These are phyloP conservation scores for Phrynocephalus vlangalii DNA, from an alignment of 2,797 vertebrate species.

Conservation along the genomic window DNA sequence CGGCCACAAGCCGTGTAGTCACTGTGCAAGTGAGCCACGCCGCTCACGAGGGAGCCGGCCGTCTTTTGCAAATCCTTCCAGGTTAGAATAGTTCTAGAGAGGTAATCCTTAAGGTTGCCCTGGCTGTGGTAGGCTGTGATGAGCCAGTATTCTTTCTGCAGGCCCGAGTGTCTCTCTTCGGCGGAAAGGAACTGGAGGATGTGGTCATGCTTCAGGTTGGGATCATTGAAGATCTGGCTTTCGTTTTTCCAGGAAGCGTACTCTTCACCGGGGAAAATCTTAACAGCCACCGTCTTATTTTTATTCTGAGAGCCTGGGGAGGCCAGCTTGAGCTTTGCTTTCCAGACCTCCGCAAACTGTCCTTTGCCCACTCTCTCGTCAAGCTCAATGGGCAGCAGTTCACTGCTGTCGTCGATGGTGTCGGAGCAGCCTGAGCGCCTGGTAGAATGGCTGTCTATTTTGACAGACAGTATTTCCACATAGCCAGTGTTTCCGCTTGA, in stretches of 20 bases:
- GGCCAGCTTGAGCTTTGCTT: slow-evolving; percentile 81
- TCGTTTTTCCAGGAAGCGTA: slow-evolving; percentile 89
- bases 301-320: slow-evolving; percentile 75
- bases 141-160: slow-evolving; percentile 87
- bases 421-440: slow-evolving; percentile 56
- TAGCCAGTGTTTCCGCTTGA: slow-evolving; percentile 32
- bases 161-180: slow-evolving; percentile 78
- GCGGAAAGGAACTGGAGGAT: slow-evolving; percentile 87
- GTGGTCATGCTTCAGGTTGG: slow-evolving; percentile 85
- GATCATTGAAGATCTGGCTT: slow-evolving; percentile 85
- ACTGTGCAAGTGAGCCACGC: slow-evolving; percentile 89
- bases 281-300: slow-evolving; percentile 87
- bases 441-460: slow-evolving; percentile 51
- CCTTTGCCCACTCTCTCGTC: slow-evolving; percentile 89
- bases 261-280: slow-evolving; percentile 88
- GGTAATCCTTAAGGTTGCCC: slow-evolving; percentile 90
- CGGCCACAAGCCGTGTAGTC: slow-evolving; percentile 82
- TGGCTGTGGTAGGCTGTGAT: slow-evolving; percentile 87
- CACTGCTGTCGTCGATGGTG: slow-evolving; percentile 71
- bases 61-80: slow-evolving; percentile 87
- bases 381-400: slow-evolving; percentile 86
- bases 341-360: slow-evolving; percentile 89
- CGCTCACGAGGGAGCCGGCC: slow-evolving; percentile 84
- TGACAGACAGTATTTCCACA: slow-evolving; percentile 71
- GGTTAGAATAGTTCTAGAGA: slow-evolving; percentile 81